These are phyloP conservation scores for Hyles lineata DNA, from an alignment of 2,888 invertebrate species.

Conservation along the genomic window DNA sequence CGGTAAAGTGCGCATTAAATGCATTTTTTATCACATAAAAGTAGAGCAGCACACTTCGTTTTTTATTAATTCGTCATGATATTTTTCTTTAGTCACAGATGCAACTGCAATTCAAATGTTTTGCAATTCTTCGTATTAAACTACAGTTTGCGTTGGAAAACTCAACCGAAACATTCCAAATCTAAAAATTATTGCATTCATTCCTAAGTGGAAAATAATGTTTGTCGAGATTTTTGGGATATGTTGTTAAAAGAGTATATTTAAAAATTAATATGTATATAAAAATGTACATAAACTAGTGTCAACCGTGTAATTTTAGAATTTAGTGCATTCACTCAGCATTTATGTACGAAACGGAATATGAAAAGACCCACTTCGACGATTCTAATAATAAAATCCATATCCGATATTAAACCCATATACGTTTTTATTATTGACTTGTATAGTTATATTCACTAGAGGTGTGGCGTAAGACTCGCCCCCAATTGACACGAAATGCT, in stretches of 20 bases:
- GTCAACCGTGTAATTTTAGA: neutral
- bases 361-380: neutral
- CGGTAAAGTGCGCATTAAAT: neutral
- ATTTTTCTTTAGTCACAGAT: too few relatives aligned
- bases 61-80: neutral
- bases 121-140: too few relatives aligned
- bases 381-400: neutral
- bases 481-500: conserved; percentile 41
- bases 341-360: neutral
- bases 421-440: conserved; percentile 42
- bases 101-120: too few relatives aligned
- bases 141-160: too few relatives aligned
- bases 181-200: too few relatives aligned
- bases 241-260: too few relatives aligned
- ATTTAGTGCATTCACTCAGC: neutral
- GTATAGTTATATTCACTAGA: conserved; percentile 30
- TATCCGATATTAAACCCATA: conserved; percentile 12
- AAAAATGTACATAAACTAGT: too few relatives aligned
- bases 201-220: too few relatives aligned
- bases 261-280: too few relatives aligned
- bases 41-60: neutral
- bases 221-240: too few relatives aligned
- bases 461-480: conserved; percentile 41
- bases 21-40: neutral
- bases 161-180: too few relatives aligned